A percentile compares a stretch with the other conserved stretches of the same genome.
phyloP scores from a whole-genome alignment of 2,113 vertebrate species.

The Glaucidium brasilianum region DNA sequence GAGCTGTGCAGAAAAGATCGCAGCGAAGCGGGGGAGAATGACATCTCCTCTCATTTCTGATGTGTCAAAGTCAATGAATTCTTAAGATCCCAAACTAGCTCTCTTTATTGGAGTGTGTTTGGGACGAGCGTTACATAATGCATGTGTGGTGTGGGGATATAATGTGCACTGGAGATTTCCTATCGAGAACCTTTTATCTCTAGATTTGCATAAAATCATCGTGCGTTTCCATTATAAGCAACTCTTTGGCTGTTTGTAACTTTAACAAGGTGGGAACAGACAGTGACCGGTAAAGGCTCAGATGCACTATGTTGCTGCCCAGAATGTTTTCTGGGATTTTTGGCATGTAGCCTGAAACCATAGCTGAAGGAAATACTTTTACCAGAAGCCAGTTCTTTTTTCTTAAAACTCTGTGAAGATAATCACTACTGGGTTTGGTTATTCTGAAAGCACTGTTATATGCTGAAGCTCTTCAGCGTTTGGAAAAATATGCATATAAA shows the following conservation, averaged over 20 bases:
- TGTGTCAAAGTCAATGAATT: not conserved
- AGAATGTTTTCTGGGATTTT: constrained; percentile 12
- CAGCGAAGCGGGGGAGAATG: not conserved
- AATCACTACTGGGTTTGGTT: not conserved
- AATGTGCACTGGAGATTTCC: not conserved
- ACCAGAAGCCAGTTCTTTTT: not conserved
- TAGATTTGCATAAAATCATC: not conserved
- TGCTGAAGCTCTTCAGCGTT: not conserved
- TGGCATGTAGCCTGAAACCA: not conserved
- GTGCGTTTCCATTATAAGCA: not conserved
- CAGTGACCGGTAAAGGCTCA: not conserved
- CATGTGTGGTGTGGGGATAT: not conserved
- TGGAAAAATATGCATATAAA: not conserved
- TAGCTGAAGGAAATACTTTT: not conserved
- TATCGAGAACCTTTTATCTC: not conserved
- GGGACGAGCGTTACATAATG: constrained; percentile 6
- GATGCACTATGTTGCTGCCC: not conserved
- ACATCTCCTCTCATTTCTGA: not conserved
- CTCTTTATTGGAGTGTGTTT: not conserved
- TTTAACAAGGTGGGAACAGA: not conserved
- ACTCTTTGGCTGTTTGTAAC: not conserved
- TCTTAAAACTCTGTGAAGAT: not conserved
- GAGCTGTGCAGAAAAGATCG: not conserved
- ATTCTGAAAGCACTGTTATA: not conserved
- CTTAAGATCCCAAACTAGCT: not conserved